phyloP scores from a whole-genome alignment of 2,797 vertebrate species.

The Chanos chanos region DNA sequence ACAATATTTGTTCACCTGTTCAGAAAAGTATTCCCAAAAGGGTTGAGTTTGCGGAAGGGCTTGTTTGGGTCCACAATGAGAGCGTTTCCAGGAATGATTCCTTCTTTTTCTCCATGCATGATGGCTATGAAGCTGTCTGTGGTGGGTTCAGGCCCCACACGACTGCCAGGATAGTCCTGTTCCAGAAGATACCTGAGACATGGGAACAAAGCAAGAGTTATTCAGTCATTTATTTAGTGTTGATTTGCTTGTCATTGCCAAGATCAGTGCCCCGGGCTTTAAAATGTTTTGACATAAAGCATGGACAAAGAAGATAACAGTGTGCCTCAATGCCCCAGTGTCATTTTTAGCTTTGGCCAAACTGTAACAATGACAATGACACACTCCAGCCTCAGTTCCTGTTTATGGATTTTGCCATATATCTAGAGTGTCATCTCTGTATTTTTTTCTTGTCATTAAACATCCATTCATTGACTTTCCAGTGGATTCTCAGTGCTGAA shows the following conservation, averaged over 20 bases:
- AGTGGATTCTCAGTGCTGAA: neutral
- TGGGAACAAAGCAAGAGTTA: constrained; percentile 24
- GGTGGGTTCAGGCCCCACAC: constrained; percentile 90
- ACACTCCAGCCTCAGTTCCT: neutral
- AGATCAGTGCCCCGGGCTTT: too few relatives aligned
- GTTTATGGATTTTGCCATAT: neutral
- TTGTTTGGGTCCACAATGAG: constrained; percentile 91
- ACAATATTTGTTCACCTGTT: constrained; percentile 79
- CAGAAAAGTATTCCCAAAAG: constrained; percentile 91
- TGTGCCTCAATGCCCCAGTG: too few relatives aligned
- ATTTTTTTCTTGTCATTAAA: too few relatives aligned
- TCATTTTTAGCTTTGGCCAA: neutral
- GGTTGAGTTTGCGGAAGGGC: constrained; percentile 91
- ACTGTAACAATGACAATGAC: neutral
- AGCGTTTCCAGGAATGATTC: constrained; percentile 85
- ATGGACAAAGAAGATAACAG: too few relatives aligned
- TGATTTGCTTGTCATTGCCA: neutral
- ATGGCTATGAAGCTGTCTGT: constrained; percentile 92
- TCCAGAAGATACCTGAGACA: constrained; percentile 83
- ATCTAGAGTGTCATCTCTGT: too few relatives aligned
- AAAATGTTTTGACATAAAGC: too few relatives aligned
- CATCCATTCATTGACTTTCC: too few relatives aligned
- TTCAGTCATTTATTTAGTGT: too few relatives aligned
- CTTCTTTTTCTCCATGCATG: constrained; percentile 88
- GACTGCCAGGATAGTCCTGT: constrained; percentile 88